Percentiles rank a stretch among this genome's conserved stretches.
Conservation (phyloP, 1,140 invertebrate genomes). For the Drosophila funebris region DNA sequence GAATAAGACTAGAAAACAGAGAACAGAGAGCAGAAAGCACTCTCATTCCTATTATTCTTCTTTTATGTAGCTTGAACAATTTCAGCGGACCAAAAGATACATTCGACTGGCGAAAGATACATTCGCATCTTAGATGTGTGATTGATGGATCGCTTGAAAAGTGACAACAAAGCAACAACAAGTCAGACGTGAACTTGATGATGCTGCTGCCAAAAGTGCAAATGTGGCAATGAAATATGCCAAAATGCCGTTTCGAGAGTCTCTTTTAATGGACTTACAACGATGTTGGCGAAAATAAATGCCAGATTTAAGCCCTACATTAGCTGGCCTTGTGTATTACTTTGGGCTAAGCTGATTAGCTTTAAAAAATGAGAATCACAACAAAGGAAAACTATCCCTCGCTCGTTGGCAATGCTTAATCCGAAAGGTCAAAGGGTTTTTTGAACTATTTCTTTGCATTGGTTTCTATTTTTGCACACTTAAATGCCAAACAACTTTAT, state of each 20-base stretch:
- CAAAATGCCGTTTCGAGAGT: constrained; percentile 14
- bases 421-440: neutral
- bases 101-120: constrained; percentile 36
- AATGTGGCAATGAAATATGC: constrained; percentile 7
- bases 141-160: constrained; percentile 55
- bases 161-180: constrained; percentile 34
- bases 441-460: too few species aligned
- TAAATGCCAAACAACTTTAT: neutral
- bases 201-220: constrained; percentile 16
- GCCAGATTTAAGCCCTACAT: neutral
- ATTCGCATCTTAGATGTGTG: constrained; percentile 36
- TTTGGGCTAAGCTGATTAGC: neutral
- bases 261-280: constrained; percentile 32
- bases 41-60: constrained; percentile 14
- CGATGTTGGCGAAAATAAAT: constrained; percentile 3
- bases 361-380: constrained; percentile 12
- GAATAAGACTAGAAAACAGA: too few species aligned
- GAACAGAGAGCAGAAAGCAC: neutral
- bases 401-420: too few species aligned
- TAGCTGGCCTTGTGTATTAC: neutral
- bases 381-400: neutral
- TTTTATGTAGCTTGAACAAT: constrained; percentile 24
- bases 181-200: constrained; percentile 40
- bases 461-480: neutral
- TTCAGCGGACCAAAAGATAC: constrained; percentile 33